Evolutionary conservation across 1,140 invertebrate genomes (phyloP), one percentile per base, ranked within the genome.

Genomic region (Saxidomus purpurata): DNA sequence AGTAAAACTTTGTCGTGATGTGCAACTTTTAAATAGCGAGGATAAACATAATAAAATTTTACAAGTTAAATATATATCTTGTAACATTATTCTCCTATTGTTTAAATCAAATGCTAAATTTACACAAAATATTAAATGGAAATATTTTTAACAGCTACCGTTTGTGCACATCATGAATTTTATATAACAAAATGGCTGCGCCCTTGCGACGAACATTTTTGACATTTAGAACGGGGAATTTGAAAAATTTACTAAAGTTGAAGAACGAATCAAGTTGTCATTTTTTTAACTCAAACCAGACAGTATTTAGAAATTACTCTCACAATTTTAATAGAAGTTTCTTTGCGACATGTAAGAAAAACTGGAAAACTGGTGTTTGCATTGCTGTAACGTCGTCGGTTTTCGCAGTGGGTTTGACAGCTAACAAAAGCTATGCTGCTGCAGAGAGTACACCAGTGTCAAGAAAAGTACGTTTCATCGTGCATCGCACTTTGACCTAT

Each of bases 101-200:
- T n/a, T n/a, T n/a, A n/a, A n/a, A n/a, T n/a, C n/a, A n/a, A n/a
- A n/a, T n/a, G n/a, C n/a, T n/a, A n/a, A n/a, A n/a, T n/a, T n/a
- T n/a, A n/a, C n/a, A n/a, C n/a, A n/a, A n/a, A n/a, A n/a, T n/a
- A n/a, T n/a, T n/a, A n/a, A n/a, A n/a, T n/a, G n/a, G n/a, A n/a
- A n/a, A n/a, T n/a, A n/a, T n/a, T n/a, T n/a, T n/a, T n/a, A n/a
- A n/a, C n/a, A n/a, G n/a, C n/a, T n/a, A n/a, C n/a, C n/a, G n/a
- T n/a, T n/a, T n/a, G n/a, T 25, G 25, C 6, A 28, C 19, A 59
- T 59, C 22, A 59, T 43, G n/a, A 43, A 15, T 15, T 71, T 86
- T 85, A 90, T 55, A 83, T 82, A 90, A 90, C 67, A 69, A 90
- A n/a, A 90, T 90, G 90, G 90, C 90, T 63, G 90, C 90, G 77